Evolutionary conservation across 2,888 invertebrate species (phyloP), one percentile per base, ranked within the genome.

Genomic region (Pasiphila rectangulata): DNA sequence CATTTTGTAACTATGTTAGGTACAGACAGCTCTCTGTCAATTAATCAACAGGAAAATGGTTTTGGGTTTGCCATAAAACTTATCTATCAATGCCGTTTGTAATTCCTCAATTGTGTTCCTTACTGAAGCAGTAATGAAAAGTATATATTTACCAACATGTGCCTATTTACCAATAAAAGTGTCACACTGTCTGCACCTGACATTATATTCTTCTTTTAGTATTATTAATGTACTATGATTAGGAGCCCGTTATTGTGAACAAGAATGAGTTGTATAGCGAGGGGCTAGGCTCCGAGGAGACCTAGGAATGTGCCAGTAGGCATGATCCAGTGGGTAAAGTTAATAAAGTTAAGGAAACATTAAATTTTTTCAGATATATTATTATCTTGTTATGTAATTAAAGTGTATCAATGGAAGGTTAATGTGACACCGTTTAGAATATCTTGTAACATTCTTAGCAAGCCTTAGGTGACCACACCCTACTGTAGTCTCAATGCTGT

Each of bases 341-440:
- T 84, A 82, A 83, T 79, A 81, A 80, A 73, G n/a, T 82, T 85
- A 87, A 83, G 85, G 74, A 82, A 82, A 84, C 83, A 86, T 86
- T 83, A 83, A 85, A 87, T 79, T 82, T 80, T 86, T 86, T 88
- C 88, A 89, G 83, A 88, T 88, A 87, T 89, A 89, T 87, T 86
- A 87, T 86, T 86, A 83, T 86, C 86, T 89, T 89, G 89, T 89
- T 89, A 89, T 87, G 85, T 88, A 83, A 82, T 86, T 87, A 81
- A 88, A 85, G 79, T 87, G 86, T 89, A 87, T 86, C 80, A 75
- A 72, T 77, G 75, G 71, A 81, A 82, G 82, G 72, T 75, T 75
- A 69, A 69, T 70, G 70, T 67, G 69, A 79, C 72, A 73, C 76
- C 62, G 43, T 72, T 78, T 79, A 79, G 77, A 71, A 77, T 79